phyloP scores from a whole-genome alignment of 2,113 vertebrate genomes.

The Oxyruncus cristatus region DNA sequence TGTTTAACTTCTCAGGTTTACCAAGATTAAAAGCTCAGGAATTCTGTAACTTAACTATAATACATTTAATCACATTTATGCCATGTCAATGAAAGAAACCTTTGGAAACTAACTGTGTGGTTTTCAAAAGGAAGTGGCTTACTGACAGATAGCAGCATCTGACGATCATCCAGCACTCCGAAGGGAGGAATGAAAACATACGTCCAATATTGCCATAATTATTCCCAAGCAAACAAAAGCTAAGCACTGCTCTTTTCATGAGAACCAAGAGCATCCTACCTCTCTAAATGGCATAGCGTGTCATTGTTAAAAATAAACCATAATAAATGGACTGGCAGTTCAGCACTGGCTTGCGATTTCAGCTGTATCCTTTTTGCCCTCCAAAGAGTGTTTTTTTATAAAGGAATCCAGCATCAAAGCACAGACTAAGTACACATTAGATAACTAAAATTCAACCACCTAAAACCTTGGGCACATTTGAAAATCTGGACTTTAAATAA shows the following conservation, averaged over 20 bases:
- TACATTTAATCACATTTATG: slow-evolving; percentile 28
- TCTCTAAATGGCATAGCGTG: neutral
- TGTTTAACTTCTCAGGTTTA: slow-evolving; percentile 47
- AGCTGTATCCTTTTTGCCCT: neutral
- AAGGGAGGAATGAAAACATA: neutral
- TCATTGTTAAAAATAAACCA: neutral
- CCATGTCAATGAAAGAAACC: neutral
- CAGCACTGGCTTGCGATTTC: neutral
- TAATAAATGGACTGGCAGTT: neutral
- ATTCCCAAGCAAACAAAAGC: neutral
- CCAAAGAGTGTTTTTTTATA: neutral
- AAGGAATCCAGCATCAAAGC: neutral
- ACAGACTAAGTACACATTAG: neutral
- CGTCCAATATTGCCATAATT: neutral
- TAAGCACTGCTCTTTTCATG: neutral
- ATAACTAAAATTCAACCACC: neutral
- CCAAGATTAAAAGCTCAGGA: slow-evolving; percentile 27
- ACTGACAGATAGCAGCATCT: neutral
- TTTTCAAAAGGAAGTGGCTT: slow-evolving; percentile 3
- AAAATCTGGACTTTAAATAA: neutral
- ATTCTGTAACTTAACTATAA: slow-evolving; percentile 20
- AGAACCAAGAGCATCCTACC: neutral
- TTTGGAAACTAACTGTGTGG: neutral
- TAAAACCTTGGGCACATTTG: neutral
- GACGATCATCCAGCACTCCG: neutral